Base-by-base conservation (phyloP, 1,140 invertebrate genomes). In the Solen grandis region DNA sequence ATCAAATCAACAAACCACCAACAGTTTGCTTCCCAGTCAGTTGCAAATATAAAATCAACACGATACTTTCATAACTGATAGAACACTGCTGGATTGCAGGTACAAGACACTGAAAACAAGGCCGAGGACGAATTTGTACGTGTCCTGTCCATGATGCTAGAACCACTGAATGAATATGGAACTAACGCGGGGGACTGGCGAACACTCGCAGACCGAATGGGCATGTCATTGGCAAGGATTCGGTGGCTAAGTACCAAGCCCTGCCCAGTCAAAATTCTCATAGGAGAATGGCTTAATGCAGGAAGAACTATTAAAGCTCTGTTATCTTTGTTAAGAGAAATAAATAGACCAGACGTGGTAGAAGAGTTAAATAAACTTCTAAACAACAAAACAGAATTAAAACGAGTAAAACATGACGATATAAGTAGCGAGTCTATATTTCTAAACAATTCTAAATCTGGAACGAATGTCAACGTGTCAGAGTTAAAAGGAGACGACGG, bases 131-230 rank as follows among this genome's bases (percentile, higher is more conserved):
- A 63, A 2, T 25, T 76, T 0, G 66, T 65, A 76, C n/a, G 62
- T 2, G 59, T 66, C 29, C 41, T 76, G 19, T 14, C 66, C 14
- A 76, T 76, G 36, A 22, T 76, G 5, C 38, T 76, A 27, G 74
- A 76, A n/a, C 74, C 74, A 5, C 36, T 31, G 16, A 76, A 66
- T 33, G 35, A 41, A n/a, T 35, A 22, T 3, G 38, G 50, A 16
- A n/a, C 74, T 29, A 63, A 75, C 31, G 59, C 73, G 10, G 73
- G 73, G 0, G 60, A 76, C 29, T 76, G 62, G 62, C 50, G 22
- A 63, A 29, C 65, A 16, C 27, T 76, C n/a, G 74, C 74, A 25
- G 59, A 52, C 13, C 35, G 38, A 57, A 65, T 76, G 60, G 38
- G 50, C 13, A 35, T 22, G 29, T 10, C 10, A 13, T 13, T 76